phyloP scores from a whole-genome alignment of 2,797 vertebrate species.

The Eidolon dupreanum region DNA sequence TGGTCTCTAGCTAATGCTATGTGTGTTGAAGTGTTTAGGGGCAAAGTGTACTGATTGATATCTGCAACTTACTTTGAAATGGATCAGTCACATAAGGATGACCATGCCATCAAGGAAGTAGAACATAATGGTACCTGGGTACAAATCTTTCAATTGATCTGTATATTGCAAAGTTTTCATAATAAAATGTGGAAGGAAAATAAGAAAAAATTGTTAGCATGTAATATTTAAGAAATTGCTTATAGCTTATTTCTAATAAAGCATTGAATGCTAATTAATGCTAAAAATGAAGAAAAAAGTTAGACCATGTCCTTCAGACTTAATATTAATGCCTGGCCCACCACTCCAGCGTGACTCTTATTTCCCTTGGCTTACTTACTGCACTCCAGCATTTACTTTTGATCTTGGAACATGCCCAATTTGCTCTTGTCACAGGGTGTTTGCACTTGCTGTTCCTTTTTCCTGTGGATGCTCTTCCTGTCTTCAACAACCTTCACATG shows the following conservation, averaged over 20 bases:
- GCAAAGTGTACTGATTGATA: not conserved
- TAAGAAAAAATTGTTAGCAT: slow-evolving; percentile 3
- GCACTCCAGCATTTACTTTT: not conserved
- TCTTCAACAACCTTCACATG: not conserved
- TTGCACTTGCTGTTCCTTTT: not conserved
- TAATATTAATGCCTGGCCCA: not conserved
- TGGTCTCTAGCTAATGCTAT: not conserved
- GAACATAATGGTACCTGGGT: not conserved
- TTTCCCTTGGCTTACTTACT: not conserved
- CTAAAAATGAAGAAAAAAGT: not conserved
- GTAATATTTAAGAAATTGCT: not conserved
- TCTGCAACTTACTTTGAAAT: slow-evolving; percentile 26
- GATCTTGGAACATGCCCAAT: not conserved
- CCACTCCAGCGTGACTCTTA: not conserved
- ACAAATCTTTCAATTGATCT: not conserved
- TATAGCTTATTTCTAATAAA: not conserved
- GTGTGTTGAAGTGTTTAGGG: not conserved
- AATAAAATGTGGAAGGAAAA: not conserved
- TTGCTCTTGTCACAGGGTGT: not conserved
- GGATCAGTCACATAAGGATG: not conserved
- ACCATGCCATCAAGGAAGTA: not conserved
- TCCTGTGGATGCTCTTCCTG: not conserved
- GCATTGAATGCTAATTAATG: not conserved
- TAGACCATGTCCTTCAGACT: not conserved
- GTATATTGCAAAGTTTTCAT: not conserved